phyloP scores from a whole-genome alignment of 2,888 invertebrate species.

The Autographa gamma region DNA sequence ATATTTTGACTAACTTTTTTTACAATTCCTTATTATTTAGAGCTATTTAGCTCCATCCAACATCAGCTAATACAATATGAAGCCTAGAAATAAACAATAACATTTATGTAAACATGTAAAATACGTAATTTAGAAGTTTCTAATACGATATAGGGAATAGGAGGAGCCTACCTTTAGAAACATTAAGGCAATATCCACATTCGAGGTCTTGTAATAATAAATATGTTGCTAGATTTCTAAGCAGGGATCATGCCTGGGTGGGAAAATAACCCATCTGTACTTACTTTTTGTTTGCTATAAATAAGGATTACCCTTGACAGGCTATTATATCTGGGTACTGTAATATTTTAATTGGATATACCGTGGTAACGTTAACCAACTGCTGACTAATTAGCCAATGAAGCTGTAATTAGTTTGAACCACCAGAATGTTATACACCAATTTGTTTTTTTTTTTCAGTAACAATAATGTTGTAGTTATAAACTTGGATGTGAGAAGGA shows the following conservation, averaged over 20 bases:
- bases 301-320: neutral
- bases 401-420: neutral
- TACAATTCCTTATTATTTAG: no score
- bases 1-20: no score
- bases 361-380: neutral
- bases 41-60: no score
- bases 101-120: no score
- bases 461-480: no score
- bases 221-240: neutral
- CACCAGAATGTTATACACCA: neutral
- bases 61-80: no score
- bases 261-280: neutral
- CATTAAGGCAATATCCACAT: no score
- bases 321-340: neutral
- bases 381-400: neutral
- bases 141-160: no score
- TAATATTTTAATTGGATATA: neutral
- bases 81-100: no score
- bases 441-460: no score
- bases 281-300: neutral
- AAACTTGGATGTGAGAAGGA: neutral
- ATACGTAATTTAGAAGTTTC: no score
- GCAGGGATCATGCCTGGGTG: slow-evolving; percentile 1
- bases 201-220: neutral
- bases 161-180: no score